These are phyloP conservation scores for Rhagonycha fulva DNA, from an alignment of 2,888 invertebrate genomes.

Conservation along the genomic window DNA sequence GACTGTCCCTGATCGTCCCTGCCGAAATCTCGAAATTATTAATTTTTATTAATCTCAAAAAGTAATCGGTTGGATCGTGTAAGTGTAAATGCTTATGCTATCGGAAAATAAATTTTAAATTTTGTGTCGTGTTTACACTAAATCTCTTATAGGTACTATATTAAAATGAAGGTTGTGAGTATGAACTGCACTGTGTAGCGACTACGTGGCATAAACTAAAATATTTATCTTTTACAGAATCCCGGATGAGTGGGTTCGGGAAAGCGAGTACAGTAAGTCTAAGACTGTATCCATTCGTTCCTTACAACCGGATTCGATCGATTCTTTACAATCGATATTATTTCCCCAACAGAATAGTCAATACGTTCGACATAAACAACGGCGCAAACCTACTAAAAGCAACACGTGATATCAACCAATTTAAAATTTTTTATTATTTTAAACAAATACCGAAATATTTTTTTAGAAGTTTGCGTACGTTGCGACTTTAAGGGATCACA, in stretches of 20 bases:
- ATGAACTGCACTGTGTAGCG: neutral
- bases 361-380: slow-evolving; percentile 51
- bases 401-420: slow-evolving; percentile 33
- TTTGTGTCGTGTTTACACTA: neutral
- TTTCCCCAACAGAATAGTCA: slow-evolving; percentile 44
- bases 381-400: slow-evolving; percentile 46
- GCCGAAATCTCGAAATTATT: neutral
- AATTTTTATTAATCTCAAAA: too few species aligned
- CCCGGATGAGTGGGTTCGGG: slow-evolving; percentile 85
- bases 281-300: slow-evolving; percentile 64
- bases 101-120: neutral
- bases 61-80: neutral
- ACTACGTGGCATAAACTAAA: neutral
- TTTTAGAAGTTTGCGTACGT: slow-evolving; percentile 14
- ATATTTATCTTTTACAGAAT: slow-evolving; percentile 62
- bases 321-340: slow-evolving; percentile 60
- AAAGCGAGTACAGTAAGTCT: slow-evolving; percentile 67
- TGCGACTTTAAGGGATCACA: slow-evolving; percentile 32
- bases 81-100: neutral
- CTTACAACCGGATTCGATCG: slow-evolving; percentile 59
- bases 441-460: neutral
- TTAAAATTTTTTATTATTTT: neutral
- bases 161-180: neutral
- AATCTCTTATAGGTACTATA: neutral
- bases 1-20: neutral